Evolutionary conservation across 2,797 vertebrate species (phyloP), one percentile per base, ranked within the genome.

Genomic region (Acropternis orthonyx): DNA sequence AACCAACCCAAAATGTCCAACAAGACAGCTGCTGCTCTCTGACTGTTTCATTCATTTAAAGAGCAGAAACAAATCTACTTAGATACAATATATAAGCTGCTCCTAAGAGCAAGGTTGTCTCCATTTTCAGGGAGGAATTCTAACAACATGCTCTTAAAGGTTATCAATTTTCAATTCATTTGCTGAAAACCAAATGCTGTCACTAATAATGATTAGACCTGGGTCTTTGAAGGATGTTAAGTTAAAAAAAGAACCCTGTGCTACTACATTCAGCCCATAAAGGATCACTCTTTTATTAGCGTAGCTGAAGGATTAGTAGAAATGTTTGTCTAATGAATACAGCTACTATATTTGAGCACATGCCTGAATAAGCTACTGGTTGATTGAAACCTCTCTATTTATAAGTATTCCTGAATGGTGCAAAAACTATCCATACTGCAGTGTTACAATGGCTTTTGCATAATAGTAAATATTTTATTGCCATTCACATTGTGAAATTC

Each of bases 311-410:
- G 95, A 97, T 97, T 97, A 97, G 95, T 46, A 92, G 94, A 95
- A 97, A 97, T 94, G 95, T 97, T 96, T 97, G 68, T 94, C 94
- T 97, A 97, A 97, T 97, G 97, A 97, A 98, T 96, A 88, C 90
- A 96, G 92, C 93, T 93, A 96, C 98, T 98, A 96, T 98, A 98
- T 97, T 96, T 96, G 95, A 97, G 88, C 74, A 83, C 96, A 95
- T 92, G 97, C 90, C 96, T 96, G 92, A 97, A 97, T 97, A 96
- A 96, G 96, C 94, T 96, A 87, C 83, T 96, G 96, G 95, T 93
- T 19, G 30, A 97, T 41, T 95, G 96, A 97, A 97, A 96, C 34
- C 74, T 93, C 85, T 95, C 97, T 98, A 98, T 98, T 98, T 97
- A 97, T 97, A 98, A 97, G 82, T 80, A 67, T 72, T 95, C 88